Evolutionary conservation across 2,113 vertebrate genomes (phyloP).

Genomic region (Atherinomorus stipes): DNA sequence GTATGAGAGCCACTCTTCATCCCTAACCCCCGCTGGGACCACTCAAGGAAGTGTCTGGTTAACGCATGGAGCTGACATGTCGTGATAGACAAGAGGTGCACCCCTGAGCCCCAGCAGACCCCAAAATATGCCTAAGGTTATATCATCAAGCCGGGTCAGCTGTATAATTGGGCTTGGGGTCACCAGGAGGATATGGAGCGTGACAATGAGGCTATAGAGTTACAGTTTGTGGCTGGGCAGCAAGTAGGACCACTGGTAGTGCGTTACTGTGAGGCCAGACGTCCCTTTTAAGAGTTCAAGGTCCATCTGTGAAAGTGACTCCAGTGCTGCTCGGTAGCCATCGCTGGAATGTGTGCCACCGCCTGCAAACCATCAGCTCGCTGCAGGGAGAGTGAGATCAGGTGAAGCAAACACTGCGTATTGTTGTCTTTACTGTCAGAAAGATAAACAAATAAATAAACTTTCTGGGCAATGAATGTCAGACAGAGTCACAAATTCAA

Average conservation of each 20-base stretch:
- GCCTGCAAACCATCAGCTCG: conserved; percentile 35
- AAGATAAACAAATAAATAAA: conserved; percentile 1
- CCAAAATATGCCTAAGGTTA: conserved; percentile 80
- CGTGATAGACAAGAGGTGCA: conserved; percentile 78
- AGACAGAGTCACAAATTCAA: conserved; percentile 39
- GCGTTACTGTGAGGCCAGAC: conserved; percentile 65
- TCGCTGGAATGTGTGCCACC: conserved; percentile 60
- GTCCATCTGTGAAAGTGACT: conserved; percentile 63
- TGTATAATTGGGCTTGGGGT: conserved; percentile 83
- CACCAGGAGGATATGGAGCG: conserved; percentile 78
- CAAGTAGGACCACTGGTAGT: conserved; percentile 24
- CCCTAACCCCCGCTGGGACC: conserved; percentile 65
- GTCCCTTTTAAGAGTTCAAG: conserved; percentile 73
- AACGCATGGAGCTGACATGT: conserved; percentile 76
- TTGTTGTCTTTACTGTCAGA: conserved; percentile 13
- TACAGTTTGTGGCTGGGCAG: conserved; percentile 74
- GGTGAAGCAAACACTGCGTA: conserved; percentile 19
- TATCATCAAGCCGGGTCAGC: conserved; percentile 84
- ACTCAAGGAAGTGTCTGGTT: conserved; percentile 84
- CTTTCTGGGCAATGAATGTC: conserved; percentile 37
- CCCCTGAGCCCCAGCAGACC: conserved; percentile 69
- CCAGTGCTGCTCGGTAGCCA: conserved; percentile 64
- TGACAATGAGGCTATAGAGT: conserved; percentile 82
- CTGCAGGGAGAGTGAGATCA: conserved; percentile 19
- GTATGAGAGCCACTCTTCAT: conserved; percentile 57